A percentile compares a stretch with the other conserved stretches of the same genome.
Conservation (phyloP, 2,113 vertebrate genomes). For the Osmerus mordax region DNA sequence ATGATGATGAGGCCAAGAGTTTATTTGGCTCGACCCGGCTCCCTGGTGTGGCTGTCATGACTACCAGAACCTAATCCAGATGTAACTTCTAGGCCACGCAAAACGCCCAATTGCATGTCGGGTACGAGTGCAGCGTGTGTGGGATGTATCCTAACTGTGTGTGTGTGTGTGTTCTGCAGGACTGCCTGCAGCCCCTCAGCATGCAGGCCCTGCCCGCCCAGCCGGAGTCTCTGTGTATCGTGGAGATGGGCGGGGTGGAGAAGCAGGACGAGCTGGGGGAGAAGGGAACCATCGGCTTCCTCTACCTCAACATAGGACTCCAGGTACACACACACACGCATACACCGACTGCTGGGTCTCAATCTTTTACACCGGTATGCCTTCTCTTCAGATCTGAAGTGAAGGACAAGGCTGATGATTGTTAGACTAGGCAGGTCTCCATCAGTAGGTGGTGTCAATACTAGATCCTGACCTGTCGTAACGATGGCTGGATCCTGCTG, state of each 20-base stretch:
- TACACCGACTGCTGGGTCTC: not conserved
- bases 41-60: not conserved
- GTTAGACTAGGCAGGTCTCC: too few relatives aligned
- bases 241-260: conserved; percentile 97
- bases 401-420: not conserved
- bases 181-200: conserved; percentile 93
- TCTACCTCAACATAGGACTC: conserved; percentile 96
- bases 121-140: too few relatives aligned
- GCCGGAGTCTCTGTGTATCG: conserved; percentile 93
- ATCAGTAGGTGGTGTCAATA: too few relatives aligned
- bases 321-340: conserved; percentile 76
- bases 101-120: too few relatives aligned
- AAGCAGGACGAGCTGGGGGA: conserved; percentile 97
- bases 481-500: too few relatives aligned
- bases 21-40: not conserved
- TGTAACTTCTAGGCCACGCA: too few relatives aligned
- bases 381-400: not conserved
- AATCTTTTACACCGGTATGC: not conserved
- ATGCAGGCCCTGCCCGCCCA: conserved; percentile 98
- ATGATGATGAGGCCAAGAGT: too few relatives aligned
- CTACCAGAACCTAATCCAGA: not conserved
- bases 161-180: conserved; percentile 65
- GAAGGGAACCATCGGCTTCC: conserved; percentile 91
- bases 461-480: too few relatives aligned
- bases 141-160: not conserved